phyloP scores from a whole-genome alignment of 2,888 invertebrate genomes.

The Volucella bombylans region DNA sequence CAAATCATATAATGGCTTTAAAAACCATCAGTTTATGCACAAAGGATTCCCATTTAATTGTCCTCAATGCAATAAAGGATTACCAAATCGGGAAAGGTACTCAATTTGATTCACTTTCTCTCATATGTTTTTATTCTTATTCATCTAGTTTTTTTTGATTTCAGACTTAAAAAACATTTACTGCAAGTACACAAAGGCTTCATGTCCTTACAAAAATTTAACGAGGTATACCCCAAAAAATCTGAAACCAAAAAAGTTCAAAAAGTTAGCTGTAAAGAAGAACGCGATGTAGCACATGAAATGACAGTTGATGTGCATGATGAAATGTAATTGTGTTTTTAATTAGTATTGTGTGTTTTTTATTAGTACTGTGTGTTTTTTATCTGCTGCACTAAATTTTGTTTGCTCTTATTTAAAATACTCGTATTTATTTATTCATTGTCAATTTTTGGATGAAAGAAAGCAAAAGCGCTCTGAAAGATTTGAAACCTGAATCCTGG shows the following conservation, averaged over 20 bases:
- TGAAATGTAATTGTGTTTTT: neutral
- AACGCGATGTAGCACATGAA: neutral
- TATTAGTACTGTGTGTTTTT: too few relatives aligned
- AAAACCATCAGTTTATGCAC: constrained; percentile 34
- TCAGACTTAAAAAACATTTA: constrained; percentile 28
- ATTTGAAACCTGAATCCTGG: too few relatives aligned
- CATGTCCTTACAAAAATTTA: constrained; percentile 19
- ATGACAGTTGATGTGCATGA: constrained; percentile 2
- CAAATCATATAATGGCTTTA: constrained; percentile 23
- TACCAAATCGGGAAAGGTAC: constrained; percentile 27
- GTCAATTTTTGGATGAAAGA: neutral
- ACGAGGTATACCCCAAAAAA: constrained; percentile 33
- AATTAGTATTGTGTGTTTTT: too few relatives aligned
- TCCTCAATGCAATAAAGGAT: constrained; percentile 24
- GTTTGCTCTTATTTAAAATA: neutral
- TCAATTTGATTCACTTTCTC: neutral
- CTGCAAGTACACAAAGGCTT: constrained; percentile 25
- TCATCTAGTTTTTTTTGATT: neutral
- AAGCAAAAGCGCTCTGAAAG: too few relatives aligned
- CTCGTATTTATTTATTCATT: neutral
- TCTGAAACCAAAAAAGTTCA: constrained; percentile 25
- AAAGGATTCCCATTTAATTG: constrained; percentile 34
- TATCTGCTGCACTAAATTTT: neutral
- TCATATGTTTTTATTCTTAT: neutral
- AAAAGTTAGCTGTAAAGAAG: neutral